Conservation (phyloP, 2,113 vertebrate species). For the Catharus fuscescens region DNA sequence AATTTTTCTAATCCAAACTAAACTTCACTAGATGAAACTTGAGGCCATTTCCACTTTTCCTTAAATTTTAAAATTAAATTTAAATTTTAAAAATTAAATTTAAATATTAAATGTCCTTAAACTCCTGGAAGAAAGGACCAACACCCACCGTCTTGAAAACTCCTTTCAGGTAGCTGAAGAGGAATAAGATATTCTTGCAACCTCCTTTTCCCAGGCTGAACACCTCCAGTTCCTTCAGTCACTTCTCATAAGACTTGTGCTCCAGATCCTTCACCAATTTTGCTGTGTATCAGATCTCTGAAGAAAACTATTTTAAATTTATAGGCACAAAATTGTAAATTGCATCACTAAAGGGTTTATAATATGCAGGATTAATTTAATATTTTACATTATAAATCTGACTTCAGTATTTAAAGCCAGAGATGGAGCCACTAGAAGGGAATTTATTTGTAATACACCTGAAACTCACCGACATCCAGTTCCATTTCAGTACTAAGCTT, state of each 20-base stretch:
- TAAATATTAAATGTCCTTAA: too few species aligned
- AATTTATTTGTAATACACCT: background rate
- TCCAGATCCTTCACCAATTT: background rate
- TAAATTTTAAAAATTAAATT: too few species aligned
- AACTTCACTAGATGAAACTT: background rate
- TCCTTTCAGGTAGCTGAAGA: background rate
- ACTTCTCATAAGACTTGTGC: fast-evolving
- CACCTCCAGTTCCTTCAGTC: fast-evolving
- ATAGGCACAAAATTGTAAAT: background rate
- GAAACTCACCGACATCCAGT: background rate
- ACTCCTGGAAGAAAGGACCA: background rate
- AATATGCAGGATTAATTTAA: background rate
- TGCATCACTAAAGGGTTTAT: background rate
- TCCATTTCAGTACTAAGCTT: background rate
- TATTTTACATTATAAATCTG: background rate
- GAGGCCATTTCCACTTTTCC: background rate
- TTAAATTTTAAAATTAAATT: background rate
- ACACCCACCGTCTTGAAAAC: background rate
- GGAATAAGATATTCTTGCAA: fast-evolving
- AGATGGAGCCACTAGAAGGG: background rate
- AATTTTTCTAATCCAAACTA: too few species aligned
- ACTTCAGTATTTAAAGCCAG: background rate
- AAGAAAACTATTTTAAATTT: background rate
- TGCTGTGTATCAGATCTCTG: background rate
- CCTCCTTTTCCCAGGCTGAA: background rate